A percentile compares a stretch with the other conserved stretches of the same genome.
Conservation (phyloP, 2,888 invertebrate species). For the Ophraella communa region DNA sequence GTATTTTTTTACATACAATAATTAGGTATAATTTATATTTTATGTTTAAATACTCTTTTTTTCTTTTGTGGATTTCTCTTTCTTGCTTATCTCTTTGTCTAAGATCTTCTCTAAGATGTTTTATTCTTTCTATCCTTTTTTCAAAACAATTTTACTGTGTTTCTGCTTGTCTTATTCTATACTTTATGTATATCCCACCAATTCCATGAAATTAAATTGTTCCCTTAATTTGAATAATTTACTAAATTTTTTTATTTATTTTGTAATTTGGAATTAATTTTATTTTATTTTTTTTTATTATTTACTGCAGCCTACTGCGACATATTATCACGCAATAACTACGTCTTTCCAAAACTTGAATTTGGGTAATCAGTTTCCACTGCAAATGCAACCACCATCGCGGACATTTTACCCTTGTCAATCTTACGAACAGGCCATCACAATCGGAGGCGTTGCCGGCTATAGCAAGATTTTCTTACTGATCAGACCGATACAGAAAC, state of each 20-base stretch:
- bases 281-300: neutral
- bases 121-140: no score
- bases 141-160: no score
- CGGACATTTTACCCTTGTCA: neutral
- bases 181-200: no score
- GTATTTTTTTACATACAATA: no score
- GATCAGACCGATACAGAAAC: slow-evolving; percentile 66
- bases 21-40: no score
- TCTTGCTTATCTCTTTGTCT: no score
- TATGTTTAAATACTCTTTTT: no score
- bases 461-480: slow-evolving; percentile 65
- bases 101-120: no score
- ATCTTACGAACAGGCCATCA: neutral
- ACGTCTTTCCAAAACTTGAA: neutral
- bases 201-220: no score
- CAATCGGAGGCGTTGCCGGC: slow-evolving; percentile 1
- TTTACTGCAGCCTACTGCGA: neutral
- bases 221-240: no score
- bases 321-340: neutral
- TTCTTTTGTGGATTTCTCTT: no score
- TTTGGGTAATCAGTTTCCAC: neutral
- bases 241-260: neutral
- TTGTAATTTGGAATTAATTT: neutral
- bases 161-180: no score
- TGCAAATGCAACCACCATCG: neutral